Evolutionary conservation across 2,888 invertebrate genomes (phyloP), one percentile per base, ranked within the genome.

Genomic region (Calliopum simillimum): DNA sequence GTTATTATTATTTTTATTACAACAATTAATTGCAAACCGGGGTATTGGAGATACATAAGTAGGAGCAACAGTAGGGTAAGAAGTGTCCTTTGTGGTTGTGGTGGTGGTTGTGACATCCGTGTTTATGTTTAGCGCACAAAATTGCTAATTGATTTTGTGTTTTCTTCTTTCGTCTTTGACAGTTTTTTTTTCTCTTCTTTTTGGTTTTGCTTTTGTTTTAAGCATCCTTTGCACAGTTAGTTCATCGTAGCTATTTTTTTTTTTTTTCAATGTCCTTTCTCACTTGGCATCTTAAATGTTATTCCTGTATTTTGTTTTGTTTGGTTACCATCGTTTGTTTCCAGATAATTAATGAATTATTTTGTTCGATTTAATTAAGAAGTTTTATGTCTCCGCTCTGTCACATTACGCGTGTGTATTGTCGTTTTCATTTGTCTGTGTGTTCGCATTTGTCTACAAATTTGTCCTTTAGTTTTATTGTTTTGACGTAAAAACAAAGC

Each of bases 281-380:
- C 16, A 23, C 13, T 21, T 53, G 21, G 13, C 23, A 19, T 14
- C 23, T 53, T 13, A 14, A 19, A 13, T 23, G 21, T 13, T 53
- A 53, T 12, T 1, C 1, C 5, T 5, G 33, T 53, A 23, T 8
- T 21, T 53, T 53, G 53, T 53, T 53, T 53, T 53, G 53, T 53
- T 53, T 14, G 13, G 1, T 53, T 23, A 21, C 14, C 21, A 23
- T 53, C 19, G 21, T 23, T 53, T 21, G 2, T 21, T 53, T 53
- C 23, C 23, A 53, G 53, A 53, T 53, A 53, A 53, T 53, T 53
- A 53, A 53, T 53, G 53, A 53, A 53, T 53, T 53, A 53, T 53
- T 53, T 53, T 23, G 53, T 53, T 53, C 21, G 23, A 53, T 53
- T 53, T 53, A 53, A 23, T 53, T 53, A 53, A 53, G 53, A 23